phyloP scores from a whole-genome alignment of 1,140 invertebrate genomes.

The Vanessa tameamea region DNA sequence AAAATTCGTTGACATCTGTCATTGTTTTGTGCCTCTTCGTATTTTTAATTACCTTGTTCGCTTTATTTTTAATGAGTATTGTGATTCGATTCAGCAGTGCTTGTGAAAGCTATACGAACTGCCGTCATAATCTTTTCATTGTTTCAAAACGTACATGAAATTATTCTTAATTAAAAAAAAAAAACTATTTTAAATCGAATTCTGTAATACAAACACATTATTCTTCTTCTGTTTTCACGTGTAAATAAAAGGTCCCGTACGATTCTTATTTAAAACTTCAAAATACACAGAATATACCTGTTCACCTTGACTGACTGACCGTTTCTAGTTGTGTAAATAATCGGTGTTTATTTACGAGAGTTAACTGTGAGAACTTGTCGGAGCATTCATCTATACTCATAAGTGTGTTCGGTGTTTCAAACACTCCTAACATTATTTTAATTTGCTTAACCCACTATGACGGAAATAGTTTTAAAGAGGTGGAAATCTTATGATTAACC shows the following conservation, averaged over 20 bases:
- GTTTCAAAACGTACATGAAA: no score
- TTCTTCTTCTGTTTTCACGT: background rate
- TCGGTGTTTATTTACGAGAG: constrained; percentile 20
- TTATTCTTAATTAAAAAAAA: no score
- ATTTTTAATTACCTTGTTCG: no score
- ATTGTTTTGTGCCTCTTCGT: no score
- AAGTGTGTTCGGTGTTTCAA: background rate
- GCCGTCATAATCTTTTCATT: no score
- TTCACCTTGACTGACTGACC: constrained; percentile 35
- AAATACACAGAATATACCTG: background rate
- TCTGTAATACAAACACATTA: background rate
- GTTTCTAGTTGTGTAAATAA: constrained; percentile 25
- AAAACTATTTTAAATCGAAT: no score
- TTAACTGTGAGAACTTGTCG: constrained; percentile 4
- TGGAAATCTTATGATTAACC: no score
- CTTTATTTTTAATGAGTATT: no score
- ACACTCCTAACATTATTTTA: background rate
- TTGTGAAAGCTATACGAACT: no score
- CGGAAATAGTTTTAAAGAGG: background rate
- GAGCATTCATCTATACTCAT: background rate
- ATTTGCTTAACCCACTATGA: background rate
- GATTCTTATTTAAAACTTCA: background rate
- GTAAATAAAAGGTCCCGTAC: background rate
- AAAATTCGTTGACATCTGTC: no score
- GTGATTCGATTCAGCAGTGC: no score